Evolutionary conservation across 2,797 vertebrate species (phyloP).

Genomic region (Euthynnus affinis): DNA sequence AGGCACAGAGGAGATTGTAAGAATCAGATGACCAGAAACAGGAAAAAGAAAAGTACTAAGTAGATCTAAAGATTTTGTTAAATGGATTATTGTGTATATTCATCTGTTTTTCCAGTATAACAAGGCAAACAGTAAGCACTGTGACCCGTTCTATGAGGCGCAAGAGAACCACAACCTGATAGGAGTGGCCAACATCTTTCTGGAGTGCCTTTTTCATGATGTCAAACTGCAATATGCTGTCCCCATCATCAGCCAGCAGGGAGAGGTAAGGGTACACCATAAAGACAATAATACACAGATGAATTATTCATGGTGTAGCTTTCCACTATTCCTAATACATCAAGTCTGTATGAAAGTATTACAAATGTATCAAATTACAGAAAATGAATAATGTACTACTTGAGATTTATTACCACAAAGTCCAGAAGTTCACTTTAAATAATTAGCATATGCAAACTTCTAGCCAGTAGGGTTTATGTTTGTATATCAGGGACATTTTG

Average conservation of each 20-base stretch:
- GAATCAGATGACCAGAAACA: slow-evolving; percentile 13
- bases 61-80: background rate
- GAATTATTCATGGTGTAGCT: slow-evolving; percentile 14
- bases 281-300: background rate
- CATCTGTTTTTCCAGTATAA: slow-evolving; percentile 79
- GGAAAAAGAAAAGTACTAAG: background rate
- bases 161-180: slow-evolving; percentile 99
- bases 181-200: slow-evolving; percentile 96
- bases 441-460: background rate
- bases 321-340: background rate
- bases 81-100: background rate
- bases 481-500: background rate
- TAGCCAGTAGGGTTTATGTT: background rate
- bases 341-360: background rate
- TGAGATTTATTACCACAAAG: background rate
- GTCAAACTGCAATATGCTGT: slow-evolving; percentile 96
- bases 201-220: slow-evolving; percentile 97
- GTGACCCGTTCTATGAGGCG: slow-evolving; percentile 96
- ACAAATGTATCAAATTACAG: no score
- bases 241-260: slow-evolving; percentile 99
- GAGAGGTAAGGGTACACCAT: slow-evolving; percentile 88
- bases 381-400: background rate
- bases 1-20: slow-evolving; percentile 87
- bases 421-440: background rate
- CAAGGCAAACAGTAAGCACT: slow-evolving; percentile 87